Conservation (phyloP, 2,113 vertebrate species). For the Bufo gargarizans region DNA sequence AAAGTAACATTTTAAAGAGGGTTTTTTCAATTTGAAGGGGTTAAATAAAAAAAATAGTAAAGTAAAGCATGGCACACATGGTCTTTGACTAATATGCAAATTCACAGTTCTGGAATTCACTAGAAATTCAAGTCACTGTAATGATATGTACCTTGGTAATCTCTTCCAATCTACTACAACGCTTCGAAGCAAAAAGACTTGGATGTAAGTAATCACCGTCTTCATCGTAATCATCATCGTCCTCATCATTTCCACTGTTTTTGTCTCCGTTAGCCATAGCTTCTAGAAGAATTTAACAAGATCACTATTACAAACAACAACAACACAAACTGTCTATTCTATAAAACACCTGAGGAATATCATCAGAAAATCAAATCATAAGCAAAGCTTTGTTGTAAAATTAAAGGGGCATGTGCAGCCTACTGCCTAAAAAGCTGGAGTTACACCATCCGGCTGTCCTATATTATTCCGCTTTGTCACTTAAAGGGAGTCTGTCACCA, state of each 20-base stretch:
- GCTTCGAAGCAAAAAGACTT: conserved; percentile 93
- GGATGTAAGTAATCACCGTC: conserved; percentile 93
- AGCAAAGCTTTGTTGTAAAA: not conserved
- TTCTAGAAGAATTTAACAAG: conserved; percentile 62
- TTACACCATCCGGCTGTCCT: too few species aligned
- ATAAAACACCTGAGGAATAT: not conserved
- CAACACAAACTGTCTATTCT: not conserved
- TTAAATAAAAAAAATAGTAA: too few species aligned
- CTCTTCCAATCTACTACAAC: conserved; percentile 88
- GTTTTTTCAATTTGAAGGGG: too few species aligned
- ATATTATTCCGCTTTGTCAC: too few species aligned
- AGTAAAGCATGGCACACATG: too few species aligned
- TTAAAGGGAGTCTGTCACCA: too few species aligned
- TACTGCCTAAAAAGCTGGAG: not conserved
- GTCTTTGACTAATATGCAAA: too few species aligned
- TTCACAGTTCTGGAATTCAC: too few species aligned
- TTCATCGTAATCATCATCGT: conserved; percentile 77
- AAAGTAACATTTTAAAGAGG: too few species aligned
- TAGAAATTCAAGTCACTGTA: not conserved
- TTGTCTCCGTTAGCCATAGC: conserved; percentile 13
- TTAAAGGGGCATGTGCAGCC: too few species aligned
- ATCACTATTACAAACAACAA: not conserved
- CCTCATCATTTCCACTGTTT: conserved; percentile 62
- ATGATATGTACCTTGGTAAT: conserved; percentile 86
- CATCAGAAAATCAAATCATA: not conserved